A percentile compares a stretch with the other conserved stretches of the same genome.
These are phyloP conservation scores for Neoseiulus cucumeris DNA, from an alignment of 1,140 invertebrate species.

Conservation along the genomic window DNA sequence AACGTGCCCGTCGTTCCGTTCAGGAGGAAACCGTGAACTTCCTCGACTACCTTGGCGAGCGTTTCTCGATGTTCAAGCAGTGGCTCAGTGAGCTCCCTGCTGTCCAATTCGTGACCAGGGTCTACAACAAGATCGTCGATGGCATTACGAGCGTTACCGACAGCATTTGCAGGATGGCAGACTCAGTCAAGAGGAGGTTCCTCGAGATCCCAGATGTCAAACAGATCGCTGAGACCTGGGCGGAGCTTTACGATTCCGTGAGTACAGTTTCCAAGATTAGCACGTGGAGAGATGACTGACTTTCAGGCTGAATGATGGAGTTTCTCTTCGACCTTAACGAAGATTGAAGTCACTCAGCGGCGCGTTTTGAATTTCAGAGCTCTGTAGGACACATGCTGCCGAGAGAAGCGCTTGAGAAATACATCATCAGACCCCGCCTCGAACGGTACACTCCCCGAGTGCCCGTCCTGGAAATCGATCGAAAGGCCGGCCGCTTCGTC, in stretches of 20 bases:
- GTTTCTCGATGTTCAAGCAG: not conserved
- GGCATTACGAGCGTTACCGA: not conserved
- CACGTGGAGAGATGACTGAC: no score
- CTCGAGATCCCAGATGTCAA: conserved; percentile 1
- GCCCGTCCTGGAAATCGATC: not conserved
- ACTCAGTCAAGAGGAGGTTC: not conserved
- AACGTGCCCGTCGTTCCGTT: not conserved
- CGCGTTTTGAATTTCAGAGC: not conserved
- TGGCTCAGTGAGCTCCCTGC: not conserved
- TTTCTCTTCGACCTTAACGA: no score
- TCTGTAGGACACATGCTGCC: not conserved
- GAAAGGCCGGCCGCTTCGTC: conserved; percentile 2
- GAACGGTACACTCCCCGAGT: not conserved
- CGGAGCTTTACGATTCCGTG: conserved; percentile 5
- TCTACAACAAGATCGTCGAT: not conserved
- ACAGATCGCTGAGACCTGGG: not conserved
- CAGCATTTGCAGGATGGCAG: not conserved
- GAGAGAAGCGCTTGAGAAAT: not conserved
- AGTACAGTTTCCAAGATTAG: not conserved
- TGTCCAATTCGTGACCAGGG: not conserved
- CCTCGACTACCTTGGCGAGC: not conserved
- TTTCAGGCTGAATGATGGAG: no score
- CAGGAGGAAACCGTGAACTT: not conserved
- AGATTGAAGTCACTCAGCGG: no score
- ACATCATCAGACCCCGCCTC: not conserved